Evolutionary conservation across 1,140 invertebrate species (phyloP).

Genomic region (Physella acuta): DNA sequence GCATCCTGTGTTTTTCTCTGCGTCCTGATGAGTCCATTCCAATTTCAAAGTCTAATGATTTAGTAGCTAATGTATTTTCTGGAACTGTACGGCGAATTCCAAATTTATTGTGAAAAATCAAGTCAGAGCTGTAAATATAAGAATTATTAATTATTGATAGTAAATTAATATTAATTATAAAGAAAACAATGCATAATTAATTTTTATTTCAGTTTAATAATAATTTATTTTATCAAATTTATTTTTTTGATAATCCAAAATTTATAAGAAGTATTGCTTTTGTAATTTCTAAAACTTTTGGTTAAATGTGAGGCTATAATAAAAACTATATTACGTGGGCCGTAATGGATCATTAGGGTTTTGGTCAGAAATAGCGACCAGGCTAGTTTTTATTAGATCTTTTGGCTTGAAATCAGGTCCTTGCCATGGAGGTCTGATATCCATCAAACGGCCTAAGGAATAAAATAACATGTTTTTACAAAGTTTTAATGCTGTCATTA

Average conservation of each 20-base stretch:
- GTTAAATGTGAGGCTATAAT: conserved; percentile 17
- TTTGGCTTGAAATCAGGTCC: conserved; percentile 43
- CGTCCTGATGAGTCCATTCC: conserved; percentile 39
- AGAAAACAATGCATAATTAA: too few relatives aligned
- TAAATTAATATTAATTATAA: too few relatives aligned
- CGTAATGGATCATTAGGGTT: conserved; percentile 53
- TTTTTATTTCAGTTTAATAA: too few relatives aligned
- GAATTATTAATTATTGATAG: too few relatives aligned
- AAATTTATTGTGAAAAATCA: conserved; percentile 49
- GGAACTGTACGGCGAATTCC: conserved; percentile 39
- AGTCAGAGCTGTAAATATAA: conserved; percentile 11
- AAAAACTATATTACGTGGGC: conserved; percentile 30
- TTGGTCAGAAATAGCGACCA: conserved; percentile 43
- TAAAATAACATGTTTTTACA: too few relatives aligned
- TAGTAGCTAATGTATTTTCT: conserved; percentile 29
- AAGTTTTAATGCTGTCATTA: too few relatives aligned
- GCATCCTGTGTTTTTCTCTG: conserved; percentile 38
- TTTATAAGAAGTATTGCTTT: neutral
- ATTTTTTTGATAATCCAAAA: too few relatives aligned
- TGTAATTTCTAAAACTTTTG: neutral
- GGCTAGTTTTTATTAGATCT: conserved; percentile 46
- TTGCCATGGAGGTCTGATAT: conserved; percentile 45
- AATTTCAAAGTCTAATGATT: conserved; percentile 43
- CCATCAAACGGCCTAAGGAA: conserved; percentile 38
- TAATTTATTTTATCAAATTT: too few relatives aligned